Base-by-base conservation (phyloP, 1,140 invertebrate genomes). In the Radopholus similis region DNA sequence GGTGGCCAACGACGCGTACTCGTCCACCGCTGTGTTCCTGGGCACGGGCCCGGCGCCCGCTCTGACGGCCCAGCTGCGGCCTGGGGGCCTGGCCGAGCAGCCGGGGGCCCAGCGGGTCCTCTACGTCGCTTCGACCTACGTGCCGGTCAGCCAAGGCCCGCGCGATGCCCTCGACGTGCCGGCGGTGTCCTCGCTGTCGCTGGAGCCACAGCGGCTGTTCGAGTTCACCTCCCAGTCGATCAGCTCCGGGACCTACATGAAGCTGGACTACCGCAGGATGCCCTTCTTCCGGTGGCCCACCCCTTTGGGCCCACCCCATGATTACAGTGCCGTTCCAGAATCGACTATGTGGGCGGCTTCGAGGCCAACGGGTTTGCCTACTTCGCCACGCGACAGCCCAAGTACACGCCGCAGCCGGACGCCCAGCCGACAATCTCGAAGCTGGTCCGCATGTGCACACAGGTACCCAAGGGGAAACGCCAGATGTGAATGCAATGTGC, bases 281-380 rank as follows among this genome's bases (percentile, higher is more conserved):
- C 30, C 51, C 9, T 38, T 47, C 5, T 73, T 55, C 21, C 32
- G 9, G 49, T 34, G 11, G 30, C 21, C 18, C 42, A 35, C 21
- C 30, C 5, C 28, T 72, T 53, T 15, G 6, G 34, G 30, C 26
- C 44, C 49, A 38, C 47, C 15, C 34, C 44, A 30, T 23, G 18
- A 11, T 34, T 21, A 49, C 30, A 59, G 64, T 38, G 42, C 6
- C 23, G 4, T 37, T 77, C 67, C 34, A 60, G 64, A 44, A 82
- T 81, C 35, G 78, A 81, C 47, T 81, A 81, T 59, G 64, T 82
- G 23, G 71, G 70, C 21, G 80, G 80, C 35, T 81, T 82, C 57
- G 74, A 80, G 58, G 51, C 66, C n/a, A 74, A 70, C 28, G 73
- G 67, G 13, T 81, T 79, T 57, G 77, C 76, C 18, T 81, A 81